Evolutionary conservation across 2,888 invertebrate genomes (phyloP), one percentile per base, ranked within the genome.

Genomic region (Notodonta dromedarius): DNA sequence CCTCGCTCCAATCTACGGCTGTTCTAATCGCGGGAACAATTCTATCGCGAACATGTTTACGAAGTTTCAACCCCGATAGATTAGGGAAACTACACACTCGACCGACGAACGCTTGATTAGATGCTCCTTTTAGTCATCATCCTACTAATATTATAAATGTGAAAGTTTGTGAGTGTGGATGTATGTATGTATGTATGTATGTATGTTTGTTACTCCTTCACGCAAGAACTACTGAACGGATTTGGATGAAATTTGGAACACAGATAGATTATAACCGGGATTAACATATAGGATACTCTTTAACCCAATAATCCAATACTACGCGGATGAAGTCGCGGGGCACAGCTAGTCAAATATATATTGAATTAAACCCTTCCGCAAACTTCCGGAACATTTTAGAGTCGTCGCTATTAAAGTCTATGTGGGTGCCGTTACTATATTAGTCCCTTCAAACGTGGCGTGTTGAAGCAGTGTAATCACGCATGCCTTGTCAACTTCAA

Each of bases 1-100:
- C 78, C 76, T 71, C 70, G 70, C 70, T 73, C 67, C 80, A 77
- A 82, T 83, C 80, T 78, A 79, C 80, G 78, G 77, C 78, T 72
- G 76, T 77, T 78, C 77, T 78, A 82, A 83, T 79, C 79, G 78
- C 77, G 75, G 72, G 74, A 79, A 78, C 73, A 79, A 80, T 69
- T 68, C 68, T 70, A 70, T 71, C 64, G 63, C 68, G 68, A 74
- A 61, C 73, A 73, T 77, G 71, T 76, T 74, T 77, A 76, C 75
- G 71, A 76, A 73, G 70, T 71, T 69, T 63, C 58, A 55, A 65
- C 64, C 61, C 52, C 61, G 60, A 57, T 62, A 52, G 60, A 67
- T 70, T 69, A 65, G 69, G 71, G 68, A 70, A 71, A 72, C 71
- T 71, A 69, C 68, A 63, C 65, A 60, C 69, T 14, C 48, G 48